Percentiles rank a stretch among this genome's conserved stretches.
Conservation (phyloP, 2,113 vertebrate genomes). For the Macquaria australasica region DNA sequence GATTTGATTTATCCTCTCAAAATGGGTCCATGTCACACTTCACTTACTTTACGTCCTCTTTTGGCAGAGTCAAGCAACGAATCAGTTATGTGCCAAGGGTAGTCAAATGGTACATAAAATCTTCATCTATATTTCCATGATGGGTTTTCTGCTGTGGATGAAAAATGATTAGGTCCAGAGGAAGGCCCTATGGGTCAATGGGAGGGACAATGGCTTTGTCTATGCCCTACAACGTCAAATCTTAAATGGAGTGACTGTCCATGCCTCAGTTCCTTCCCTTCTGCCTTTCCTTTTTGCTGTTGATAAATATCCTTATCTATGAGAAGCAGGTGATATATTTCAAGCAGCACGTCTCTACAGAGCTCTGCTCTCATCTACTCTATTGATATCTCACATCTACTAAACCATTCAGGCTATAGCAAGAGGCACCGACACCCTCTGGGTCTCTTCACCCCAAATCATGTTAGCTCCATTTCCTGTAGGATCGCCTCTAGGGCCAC, state of each 20-base stretch:
- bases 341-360: constrained; percentile 66
- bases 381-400: constrained; percentile 82
- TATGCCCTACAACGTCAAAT: constrained; percentile 49
- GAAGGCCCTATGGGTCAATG: constrained; percentile 60
- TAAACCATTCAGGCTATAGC: constrained; percentile 72
- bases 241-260: constrained; percentile 43
- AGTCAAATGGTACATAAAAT: constrained; percentile 79
- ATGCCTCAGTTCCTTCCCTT: constrained; percentile 54
- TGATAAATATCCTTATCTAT: constrained; percentile 82
- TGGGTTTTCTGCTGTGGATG: constrained; percentile 56
- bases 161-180: constrained; percentile 57
- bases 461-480: constrained; percentile 79
- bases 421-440: constrained; percentile 64
- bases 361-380: constrained; percentile 68
- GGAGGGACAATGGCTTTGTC: constrained; percentile 59
- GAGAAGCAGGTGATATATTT: constrained; percentile 81
- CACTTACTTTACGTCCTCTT: constrained; percentile 73
- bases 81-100: constrained; percentile 71
- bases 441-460: constrained; percentile 79
- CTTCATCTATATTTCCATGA: constrained; percentile 72
- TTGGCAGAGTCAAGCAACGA: constrained; percentile 66
- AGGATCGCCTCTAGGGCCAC: constrained; percentile 71
- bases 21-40: constrained; percentile 74
- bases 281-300: constrained; percentile 63
- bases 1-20: constrained; percentile 77